phyloP scores from a whole-genome alignment of 2,888 invertebrate species.

The Trichopoda pennipes region DNA sequence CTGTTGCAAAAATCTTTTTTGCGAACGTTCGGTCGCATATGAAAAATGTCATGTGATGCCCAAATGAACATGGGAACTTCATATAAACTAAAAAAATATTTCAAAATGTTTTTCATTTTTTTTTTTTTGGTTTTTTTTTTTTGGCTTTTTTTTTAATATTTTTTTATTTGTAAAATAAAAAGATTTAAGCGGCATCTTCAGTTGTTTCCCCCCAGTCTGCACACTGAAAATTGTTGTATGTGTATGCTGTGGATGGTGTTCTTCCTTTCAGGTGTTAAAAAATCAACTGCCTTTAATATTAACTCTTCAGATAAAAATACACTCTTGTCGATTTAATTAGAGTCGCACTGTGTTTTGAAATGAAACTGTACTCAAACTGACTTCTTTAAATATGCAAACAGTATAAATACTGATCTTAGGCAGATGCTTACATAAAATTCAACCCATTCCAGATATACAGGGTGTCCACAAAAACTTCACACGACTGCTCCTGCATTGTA shows the following conservation, averaged over 20 bases:
- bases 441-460: too few relatives aligned
- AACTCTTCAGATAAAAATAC: neutral
- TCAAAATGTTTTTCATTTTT: conserved; percentile 27
- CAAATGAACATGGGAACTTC: conserved; percentile 60
- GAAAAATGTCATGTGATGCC: conserved; percentile 65
- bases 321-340: too few relatives aligned
- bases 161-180: neutral
- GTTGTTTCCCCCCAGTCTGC: conserved; percentile 34
- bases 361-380: too few relatives aligned
- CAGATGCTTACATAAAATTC: too few relatives aligned
- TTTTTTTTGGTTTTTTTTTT: conserved; percentile 37
- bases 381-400: too few relatives aligned
- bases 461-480: too few relatives aligned
- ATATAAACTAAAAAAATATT: conserved; percentile 46
- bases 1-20: neutral
- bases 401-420: too few relatives aligned
- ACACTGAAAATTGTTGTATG: neutral
- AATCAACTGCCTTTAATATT: conserved; percentile 17
- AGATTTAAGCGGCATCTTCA: conserved; percentile 56
- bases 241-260: conserved; percentile 4
- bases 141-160: neutral
- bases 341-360: neutral
- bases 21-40: neutral
- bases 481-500: too few relatives aligned
- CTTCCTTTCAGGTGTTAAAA: conserved; percentile 61